Evolutionary conservation across 1,140 invertebrate species (phyloP).

Genomic region (Drosophila lini): DNA sequence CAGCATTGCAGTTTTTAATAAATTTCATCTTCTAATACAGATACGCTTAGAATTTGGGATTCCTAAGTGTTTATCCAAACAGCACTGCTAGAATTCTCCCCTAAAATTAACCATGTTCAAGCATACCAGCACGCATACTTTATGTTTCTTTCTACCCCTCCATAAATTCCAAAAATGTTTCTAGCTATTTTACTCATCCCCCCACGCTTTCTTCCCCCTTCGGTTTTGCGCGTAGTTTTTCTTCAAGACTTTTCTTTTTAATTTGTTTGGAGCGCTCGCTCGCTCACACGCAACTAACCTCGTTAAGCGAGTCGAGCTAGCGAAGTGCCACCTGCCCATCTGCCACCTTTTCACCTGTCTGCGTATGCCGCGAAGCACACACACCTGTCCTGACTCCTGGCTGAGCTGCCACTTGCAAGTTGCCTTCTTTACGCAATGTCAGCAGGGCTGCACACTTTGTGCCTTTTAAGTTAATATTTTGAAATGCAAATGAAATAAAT

Average conservation of each 20-base stretch:
- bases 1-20: background rate
- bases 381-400: slow-evolving; percentile 30
- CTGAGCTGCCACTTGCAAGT: slow-evolving; percentile 17
- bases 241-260: slow-evolving; percentile 56
- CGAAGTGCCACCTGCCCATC: slow-evolving; percentile 32
- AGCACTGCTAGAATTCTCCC: background rate
- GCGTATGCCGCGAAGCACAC: slow-evolving; percentile 31
- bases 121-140: slow-evolving; percentile 17
- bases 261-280: slow-evolving; percentile 58
- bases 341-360: slow-evolving; percentile 17
- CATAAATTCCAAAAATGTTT: slow-evolving; percentile 32
- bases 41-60: background rate
- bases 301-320: slow-evolving; percentile 53
- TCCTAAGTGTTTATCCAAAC: background rate
- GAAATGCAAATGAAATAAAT: background rate
- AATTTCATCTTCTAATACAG: background rate
- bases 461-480: background rate
- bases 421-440: slow-evolving; percentile 29
- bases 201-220: background rate
- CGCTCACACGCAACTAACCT: slow-evolving; percentile 59
- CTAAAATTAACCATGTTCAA: slow-evolving; percentile 12
- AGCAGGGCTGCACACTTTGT: slow-evolving; percentile 4
- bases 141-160: slow-evolving; percentile 5
- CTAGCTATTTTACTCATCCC: slow-evolving; percentile 23
- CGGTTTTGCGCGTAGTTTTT: slow-evolving; percentile 18